phyloP scores from a whole-genome alignment of 2,113 vertebrate genomes.

The Xiphophorus maculatus region DNA sequence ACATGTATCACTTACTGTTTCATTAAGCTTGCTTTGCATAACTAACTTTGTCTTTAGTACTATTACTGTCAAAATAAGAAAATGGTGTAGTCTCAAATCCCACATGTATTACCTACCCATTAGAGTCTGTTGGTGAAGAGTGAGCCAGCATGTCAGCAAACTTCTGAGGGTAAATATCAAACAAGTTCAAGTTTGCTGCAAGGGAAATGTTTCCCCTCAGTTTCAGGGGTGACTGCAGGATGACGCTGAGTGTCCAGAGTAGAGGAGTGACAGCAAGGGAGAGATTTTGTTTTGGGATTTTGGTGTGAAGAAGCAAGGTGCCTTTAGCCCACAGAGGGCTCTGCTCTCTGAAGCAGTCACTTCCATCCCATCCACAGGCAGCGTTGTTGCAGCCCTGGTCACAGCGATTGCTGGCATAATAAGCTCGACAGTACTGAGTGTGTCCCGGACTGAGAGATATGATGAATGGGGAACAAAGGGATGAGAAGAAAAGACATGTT shows the following conservation, averaged over 20 bases:
- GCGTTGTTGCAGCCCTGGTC: constrained; percentile 84
- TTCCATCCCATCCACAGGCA: constrained; percentile 90
- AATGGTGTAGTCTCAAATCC: no score
- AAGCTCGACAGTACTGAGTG: constrained; percentile 84
- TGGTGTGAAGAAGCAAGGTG: constrained; percentile 78
- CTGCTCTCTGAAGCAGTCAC: constrained; percentile 80
- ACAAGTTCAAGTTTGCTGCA: constrained; percentile 54
- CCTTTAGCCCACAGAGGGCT: constrained; percentile 72
- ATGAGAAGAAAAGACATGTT: not conserved
- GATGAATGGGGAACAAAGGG: not conserved
- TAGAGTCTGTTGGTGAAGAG: constrained; percentile 38
- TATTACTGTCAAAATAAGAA: no score
- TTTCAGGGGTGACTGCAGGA: constrained; percentile 81
- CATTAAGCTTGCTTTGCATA: no score
- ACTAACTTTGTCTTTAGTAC: no score
- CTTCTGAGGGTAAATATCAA: constrained; percentile 59
- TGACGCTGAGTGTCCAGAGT: constrained; percentile 81
- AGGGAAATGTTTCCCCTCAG: constrained; percentile 73
- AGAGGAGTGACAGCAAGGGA: constrained; percentile 69
- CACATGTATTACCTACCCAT: constrained; percentile 62
- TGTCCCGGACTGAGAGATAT: constrained; percentile 77
- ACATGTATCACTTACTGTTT: no score
- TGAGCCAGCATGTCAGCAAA: constrained; percentile 65
- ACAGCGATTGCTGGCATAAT: constrained; percentile 85
- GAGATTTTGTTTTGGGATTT: constrained; percentile 62